Conservation (phyloP, 2,113 vertebrate genomes). For the Forbesichthys agassizii region DNA sequence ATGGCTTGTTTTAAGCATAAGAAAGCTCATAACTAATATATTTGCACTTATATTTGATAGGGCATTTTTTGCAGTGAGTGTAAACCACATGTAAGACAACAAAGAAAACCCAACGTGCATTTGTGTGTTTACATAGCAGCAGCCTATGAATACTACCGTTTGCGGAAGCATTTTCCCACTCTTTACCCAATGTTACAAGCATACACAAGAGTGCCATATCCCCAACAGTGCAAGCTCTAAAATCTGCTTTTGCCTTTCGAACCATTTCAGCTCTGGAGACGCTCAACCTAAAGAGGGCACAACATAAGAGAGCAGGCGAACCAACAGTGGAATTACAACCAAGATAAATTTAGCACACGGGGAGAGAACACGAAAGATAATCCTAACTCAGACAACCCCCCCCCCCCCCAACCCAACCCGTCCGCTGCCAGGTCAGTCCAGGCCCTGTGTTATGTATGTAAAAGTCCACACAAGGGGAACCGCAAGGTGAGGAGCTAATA, state of each 20-base stretch:
- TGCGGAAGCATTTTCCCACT: too few relatives aligned
- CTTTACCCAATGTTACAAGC: neutral
- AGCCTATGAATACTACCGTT: too few relatives aligned
- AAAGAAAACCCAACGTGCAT: neutral
- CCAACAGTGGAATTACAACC: conserved; percentile 45
- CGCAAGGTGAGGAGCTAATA: neutral
- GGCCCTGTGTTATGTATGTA: conserved; percentile 21
- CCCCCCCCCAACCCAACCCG: neutral
- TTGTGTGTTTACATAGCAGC: neutral
- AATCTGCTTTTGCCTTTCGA: conserved; percentile 32
- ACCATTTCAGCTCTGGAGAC: neutral
- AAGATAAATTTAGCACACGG: conserved; percentile 66
- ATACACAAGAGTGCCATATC: neutral
- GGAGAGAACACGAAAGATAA: conserved; percentile 18
- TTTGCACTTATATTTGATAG: too few relatives aligned
- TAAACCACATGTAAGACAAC: conserved; percentile 3
- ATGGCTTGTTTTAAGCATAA: too few relatives aligned
- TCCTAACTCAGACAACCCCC: conserved; percentile 20
- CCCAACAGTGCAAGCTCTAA: neutral
- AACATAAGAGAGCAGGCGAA: neutral
- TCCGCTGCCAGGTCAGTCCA: neutral
- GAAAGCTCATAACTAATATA: too few relatives aligned
- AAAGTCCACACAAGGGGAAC: neutral
- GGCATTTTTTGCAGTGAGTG: neutral
- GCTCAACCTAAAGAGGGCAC: conserved; percentile 8